Base-by-base conservation (phyloP, 2,797 vertebrate species). In the Rhinogobio ventralis region DNA sequence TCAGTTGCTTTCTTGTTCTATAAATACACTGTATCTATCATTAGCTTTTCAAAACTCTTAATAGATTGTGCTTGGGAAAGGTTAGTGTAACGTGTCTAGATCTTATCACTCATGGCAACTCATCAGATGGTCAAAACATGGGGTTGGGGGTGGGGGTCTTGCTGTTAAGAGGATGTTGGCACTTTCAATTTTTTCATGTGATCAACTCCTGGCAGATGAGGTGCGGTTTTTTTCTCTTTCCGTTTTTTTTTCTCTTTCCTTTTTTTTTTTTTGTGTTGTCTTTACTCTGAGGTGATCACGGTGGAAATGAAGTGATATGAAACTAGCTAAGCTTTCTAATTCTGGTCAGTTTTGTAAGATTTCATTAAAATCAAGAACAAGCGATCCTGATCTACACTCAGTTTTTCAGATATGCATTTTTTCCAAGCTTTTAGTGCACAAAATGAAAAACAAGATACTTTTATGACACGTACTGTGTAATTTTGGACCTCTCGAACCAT, bases 31-130 rank as follows among this genome's bases (percentile, higher is more conserved):
- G 95, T 97, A 96, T 96, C 95, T 96, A 95, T 96, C 96, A 96
- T 96, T 96, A 96, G 94, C 95, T 96, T 93, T 95, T 95, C 95
- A 94, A 94, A 95, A 95, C 93, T 96, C 93, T 96, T 95, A 91
- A 95, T 96, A 96, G 96, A 94, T 95, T 94, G 95, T 96, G 95
- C 95, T 97, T 96, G 96, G 96, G 95, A 96, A 96, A 95, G 95
- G 95, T 96, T 95, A 94, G 93, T 95, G 96, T 97, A 94, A 94
- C 95, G 95, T 96, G 95, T 95, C 91, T 95, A 96, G 94, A 93
- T 88, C 95, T 95, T 95, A 94, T 95, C 95, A 94, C 96, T 89
- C 86, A 90, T 95, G 96, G 95, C 94, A 93, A 94, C 95, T 95
- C 95, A 95, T 96, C 94, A 93, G 94, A 93, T 93, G 95, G 94